A percentile compares a stretch with the other conserved stretches of the same genome.
These are phyloP conservation scores for Penaeus japonicus DNA, from an alignment of 1,140 invertebrate genomes.

Conservation along the genomic window DNA sequence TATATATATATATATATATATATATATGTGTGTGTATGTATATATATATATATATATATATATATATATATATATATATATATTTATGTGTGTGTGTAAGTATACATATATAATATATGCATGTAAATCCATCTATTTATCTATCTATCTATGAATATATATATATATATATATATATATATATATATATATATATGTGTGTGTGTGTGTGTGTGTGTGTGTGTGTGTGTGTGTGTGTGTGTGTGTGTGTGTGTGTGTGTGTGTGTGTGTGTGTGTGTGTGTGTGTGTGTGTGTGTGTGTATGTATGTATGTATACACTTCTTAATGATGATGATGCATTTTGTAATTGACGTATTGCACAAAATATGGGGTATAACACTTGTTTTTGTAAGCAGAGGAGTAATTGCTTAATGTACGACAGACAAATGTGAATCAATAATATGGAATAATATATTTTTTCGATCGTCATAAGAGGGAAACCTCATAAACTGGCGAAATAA, in stretches of 20 bases:
- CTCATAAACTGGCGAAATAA: too few relatives aligned
- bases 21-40: constrained; percentile 12
- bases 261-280: constrained; percentile 19
- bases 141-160: neutral
- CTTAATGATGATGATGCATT: neutral
- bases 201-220: too few relatives aligned
- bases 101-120: neutral
- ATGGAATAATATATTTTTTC: too few relatives aligned
- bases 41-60: neutral
- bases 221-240: neutral
- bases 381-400: neutral
- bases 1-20: neutral
- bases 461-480: too few relatives aligned
- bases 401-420: neutral
- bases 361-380: too few relatives aligned
- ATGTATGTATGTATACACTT: neutral
- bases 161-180: constrained; percentile 9
- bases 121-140: too few relatives aligned
- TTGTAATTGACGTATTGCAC: too few relatives aligned
- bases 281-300: neutral
- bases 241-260: constrained; percentile 27
- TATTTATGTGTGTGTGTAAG: neutral
- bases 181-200: too few relatives aligned
- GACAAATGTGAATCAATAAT: neutral
- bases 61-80: neutral